Evolutionary conservation across 2,888 invertebrate genomes (phyloP), one percentile per base, ranked within the genome.

Genomic region (Ophonus ardosiacus): DNA sequence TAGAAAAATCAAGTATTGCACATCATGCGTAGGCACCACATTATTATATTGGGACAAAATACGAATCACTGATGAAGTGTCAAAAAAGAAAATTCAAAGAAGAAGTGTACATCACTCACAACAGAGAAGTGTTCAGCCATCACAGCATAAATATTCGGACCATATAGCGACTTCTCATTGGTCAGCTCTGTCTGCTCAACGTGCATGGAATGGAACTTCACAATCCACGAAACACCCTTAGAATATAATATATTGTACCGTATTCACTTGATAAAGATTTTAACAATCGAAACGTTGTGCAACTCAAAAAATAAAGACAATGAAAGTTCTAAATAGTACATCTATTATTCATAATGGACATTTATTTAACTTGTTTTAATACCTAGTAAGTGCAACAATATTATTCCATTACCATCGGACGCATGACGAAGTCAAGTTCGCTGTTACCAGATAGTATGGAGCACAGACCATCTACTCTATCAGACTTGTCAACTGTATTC

Each of bases 201-300:
- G 6, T 7, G 4, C 59, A 7, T n/a, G 59, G 7, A 59, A 17
- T 7, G 2, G 17, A 59, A 7, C 59, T 7, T 59, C 59, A 59
- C 17, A 15, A 7, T 59, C 59, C n/a, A 59, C 59, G 4, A 17
- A n/a, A 59, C 59, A 15, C 17, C 59, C 59, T 17, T 59, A 59
- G 59, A 15, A 59, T 17, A 59, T 17, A 59, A 59, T 2, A n/a
- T 17, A 17, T 59, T 15, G 59, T 6, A 15, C 17, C 7, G 17
- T 59, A 59, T 1, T 7, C 59, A 59, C 59, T 59, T 59, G 59
- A 59, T 59, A 59, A 15, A 59, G 59, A 59, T 59, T 59, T 7
- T 40, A 40, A 7, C 40, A 40, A 40, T 40, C 40, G 40, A 40
- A 40, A 40, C 5, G 40, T 40, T 40, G 7, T 40, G 40, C 7